Conservation (phyloP, 2,888 invertebrate genomes). For the Aphodius granarius region DNA sequence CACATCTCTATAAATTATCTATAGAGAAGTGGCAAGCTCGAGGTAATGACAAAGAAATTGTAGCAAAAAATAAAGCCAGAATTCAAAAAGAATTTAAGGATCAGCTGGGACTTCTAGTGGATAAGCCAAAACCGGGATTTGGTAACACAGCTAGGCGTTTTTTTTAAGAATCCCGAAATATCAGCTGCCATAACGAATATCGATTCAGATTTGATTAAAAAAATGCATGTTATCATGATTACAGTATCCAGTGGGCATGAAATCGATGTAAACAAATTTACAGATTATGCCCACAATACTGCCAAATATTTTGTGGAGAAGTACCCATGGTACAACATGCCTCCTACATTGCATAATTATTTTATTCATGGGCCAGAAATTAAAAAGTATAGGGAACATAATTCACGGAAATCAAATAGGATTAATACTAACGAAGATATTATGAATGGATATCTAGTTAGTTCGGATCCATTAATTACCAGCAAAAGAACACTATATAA, state of each 20-base stretch:
- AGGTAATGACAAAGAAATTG: constrained; percentile 29
- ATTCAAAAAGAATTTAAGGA: constrained; percentile 32
- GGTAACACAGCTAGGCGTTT: constrained; percentile 25
- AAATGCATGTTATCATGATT: constrained; percentile 24
- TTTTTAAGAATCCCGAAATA: constrained; percentile 25
- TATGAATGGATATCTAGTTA: no score
- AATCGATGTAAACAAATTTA: constrained; percentile 20
- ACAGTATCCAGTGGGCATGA: constrained; percentile 22
- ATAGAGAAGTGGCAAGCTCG: constrained; percentile 35
- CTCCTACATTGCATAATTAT: constrained; percentile 21
- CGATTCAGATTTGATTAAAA: constrained; percentile 22
- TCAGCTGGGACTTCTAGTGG: constrained; percentile 24
- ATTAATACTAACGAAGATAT: constrained; percentile 22
- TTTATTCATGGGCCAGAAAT: constrained; percentile 28
- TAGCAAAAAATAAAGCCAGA: constrained; percentile 18
- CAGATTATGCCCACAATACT: constrained; percentile 18
- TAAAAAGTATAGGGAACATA: not conserved
- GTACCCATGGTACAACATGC: constrained; percentile 24
- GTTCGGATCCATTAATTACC: no score
- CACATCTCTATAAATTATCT: constrained; percentile 30
- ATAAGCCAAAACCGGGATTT: constrained; percentile 27
- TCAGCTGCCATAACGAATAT: constrained; percentile 24
- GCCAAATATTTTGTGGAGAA: constrained; percentile 20
- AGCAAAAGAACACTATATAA: no score
- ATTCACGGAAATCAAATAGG: constrained; percentile 21